Evolutionary conservation across 1,140 invertebrate genomes (phyloP), one percentile per base, ranked within the genome.

Genomic region (Tetragonula clypearis): DNA sequence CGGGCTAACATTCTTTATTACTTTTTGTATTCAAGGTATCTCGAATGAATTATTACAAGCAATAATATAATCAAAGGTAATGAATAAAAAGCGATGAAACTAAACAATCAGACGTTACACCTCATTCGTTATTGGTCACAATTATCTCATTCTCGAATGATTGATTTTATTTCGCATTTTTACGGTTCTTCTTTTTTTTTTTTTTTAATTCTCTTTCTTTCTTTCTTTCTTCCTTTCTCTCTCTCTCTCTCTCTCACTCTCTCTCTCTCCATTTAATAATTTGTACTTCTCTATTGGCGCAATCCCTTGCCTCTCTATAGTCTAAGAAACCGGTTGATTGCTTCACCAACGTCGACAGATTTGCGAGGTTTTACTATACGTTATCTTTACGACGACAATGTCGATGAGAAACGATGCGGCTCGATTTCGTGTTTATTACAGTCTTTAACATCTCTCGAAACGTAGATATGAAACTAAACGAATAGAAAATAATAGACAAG

Each of bases 281-380:
- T 92, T 92, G 91, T 92, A 92, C 91, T 92, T 92, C 91, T 90
- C 91, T 90, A 90, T 91, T 92, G 91, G 91, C 82, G 90, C 91
- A 91, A 92, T 92, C 90, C 85, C 85, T 85, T 88, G 91, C 87
- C 85, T 86, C 87, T 86, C 79, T 87, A 62, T 62, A 87, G 76
- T 80, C 85, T 88, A 92, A 86, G 90, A 91, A 91, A 90, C 86
- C 87, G 85, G 53, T 89, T 86, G 84, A 92, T 92, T 91, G 91
- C 91, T 91, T 89, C 85, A 72, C 90, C 86, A 90, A 89, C 86
- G 82, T 89, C 84, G 89, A 89, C 88, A 90, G 89, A 90, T 90
- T 92, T 90, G 89, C 86, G 88, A 90, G 89, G 90, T 92, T 84
- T 91, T 87, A 88, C 86, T 92, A 91, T 87, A 90, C 86, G 86